Evolutionary conservation across 2,113 vertebrate species (phyloP).

Genomic region (Carettochelys insculpta): DNA sequence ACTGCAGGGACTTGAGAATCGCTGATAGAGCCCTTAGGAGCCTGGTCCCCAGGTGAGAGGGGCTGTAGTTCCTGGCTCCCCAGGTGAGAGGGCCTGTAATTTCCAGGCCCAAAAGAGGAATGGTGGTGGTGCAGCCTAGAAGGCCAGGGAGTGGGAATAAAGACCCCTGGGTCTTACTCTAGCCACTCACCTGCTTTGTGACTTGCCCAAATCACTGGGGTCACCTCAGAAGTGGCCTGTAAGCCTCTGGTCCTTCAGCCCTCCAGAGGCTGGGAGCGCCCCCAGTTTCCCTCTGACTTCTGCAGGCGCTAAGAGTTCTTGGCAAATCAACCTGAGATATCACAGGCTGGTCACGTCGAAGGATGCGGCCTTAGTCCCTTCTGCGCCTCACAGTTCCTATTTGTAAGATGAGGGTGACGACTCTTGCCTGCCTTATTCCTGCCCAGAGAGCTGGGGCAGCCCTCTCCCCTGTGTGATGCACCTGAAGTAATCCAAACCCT

Average conservation of each 20-base stretch:
- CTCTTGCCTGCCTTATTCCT: not conserved
- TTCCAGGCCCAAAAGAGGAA: not conserved
- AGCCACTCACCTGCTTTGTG: not conserved
- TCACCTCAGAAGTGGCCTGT: not conserved
- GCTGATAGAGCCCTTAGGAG: not conserved
- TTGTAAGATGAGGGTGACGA: not conserved
- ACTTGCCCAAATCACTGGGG: not conserved
- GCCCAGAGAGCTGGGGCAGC: not conserved
- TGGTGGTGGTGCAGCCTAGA: not conserved
- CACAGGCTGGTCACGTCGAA: not conserved
- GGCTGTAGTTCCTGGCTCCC: no score
- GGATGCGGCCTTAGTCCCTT: not conserved
- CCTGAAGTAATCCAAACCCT: not conserved
- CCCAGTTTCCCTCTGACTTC: not conserved
- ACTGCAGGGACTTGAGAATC: not conserved
- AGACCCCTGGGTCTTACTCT: not conserved
- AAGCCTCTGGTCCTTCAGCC: not conserved
- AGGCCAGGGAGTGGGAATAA: not conserved
- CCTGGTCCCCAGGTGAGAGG: fast-evolving
- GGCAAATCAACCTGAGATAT: not conserved
- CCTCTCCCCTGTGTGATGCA: no score
- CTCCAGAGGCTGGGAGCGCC: not conserved
- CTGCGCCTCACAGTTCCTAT: not conserved
- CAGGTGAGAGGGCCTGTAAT: fast-evolving
- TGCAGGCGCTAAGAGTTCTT: not conserved